phyloP scores from a whole-genome alignment of 2,888 invertebrate genomes.

The Eilema depressum region DNA sequence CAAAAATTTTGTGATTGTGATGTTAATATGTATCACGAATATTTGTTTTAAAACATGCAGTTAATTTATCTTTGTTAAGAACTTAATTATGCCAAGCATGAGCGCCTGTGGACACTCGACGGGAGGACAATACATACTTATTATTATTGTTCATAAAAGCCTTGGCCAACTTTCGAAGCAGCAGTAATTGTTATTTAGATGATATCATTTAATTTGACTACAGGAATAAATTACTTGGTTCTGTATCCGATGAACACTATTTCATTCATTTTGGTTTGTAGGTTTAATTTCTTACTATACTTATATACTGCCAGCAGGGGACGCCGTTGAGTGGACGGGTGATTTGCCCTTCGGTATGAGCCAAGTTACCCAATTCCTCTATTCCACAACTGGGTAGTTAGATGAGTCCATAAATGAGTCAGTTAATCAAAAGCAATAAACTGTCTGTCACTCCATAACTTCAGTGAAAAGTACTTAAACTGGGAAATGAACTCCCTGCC shows the following conservation, averaged over 20 bases:
- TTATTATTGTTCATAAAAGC: conserved; percentile 54
- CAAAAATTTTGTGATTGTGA: neutral
- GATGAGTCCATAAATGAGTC: no score
- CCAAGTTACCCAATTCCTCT: no score
- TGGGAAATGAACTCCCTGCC: no score
- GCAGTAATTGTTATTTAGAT: conserved; percentile 45
- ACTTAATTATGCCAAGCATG: conserved; percentile 62
- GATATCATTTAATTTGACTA: conserved; percentile 44
- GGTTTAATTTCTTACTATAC: neutral
- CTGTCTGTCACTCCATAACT: no score
- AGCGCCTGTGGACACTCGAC: conserved; percentile 53
- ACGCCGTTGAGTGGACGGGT: no score
- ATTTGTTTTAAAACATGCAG: conserved; percentile 50
- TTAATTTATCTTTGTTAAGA: conserved; percentile 65
- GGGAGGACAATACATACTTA: conserved; percentile 54
- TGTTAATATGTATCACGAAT: conserved; percentile 28
- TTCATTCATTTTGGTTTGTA: neutral
- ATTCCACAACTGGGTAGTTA: no score
- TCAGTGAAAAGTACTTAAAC: no score
- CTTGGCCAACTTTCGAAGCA: conserved; percentile 45
- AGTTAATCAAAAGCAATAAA: no score
- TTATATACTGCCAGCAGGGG: no score
- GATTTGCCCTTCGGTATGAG: no score
- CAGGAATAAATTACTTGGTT: conserved; percentile 41
- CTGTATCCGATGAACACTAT: neutral